Evolutionary conservation across 2,797 vertebrate species (phyloP).

Genomic region (Mus caroli): DNA sequence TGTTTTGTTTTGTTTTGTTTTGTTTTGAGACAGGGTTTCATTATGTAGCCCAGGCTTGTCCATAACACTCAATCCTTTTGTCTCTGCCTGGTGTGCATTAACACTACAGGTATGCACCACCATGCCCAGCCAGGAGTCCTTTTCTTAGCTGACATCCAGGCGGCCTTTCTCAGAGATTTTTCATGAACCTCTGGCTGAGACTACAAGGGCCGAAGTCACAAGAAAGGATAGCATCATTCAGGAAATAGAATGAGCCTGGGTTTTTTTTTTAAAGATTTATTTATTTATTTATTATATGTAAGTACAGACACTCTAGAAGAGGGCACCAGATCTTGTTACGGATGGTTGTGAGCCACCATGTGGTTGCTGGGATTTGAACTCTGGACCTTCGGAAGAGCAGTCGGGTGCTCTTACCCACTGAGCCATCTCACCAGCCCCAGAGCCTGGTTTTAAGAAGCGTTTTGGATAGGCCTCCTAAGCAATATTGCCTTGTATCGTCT

Average conservation of each 20-base stretch:
- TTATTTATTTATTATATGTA: too few species aligned
- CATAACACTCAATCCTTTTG: not conserved
- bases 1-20: not conserved
- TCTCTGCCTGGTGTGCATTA: not conserved
- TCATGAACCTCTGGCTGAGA: not conserved
- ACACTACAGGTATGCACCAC: not conserved
- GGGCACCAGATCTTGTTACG: too few species aligned
- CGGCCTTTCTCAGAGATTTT: not conserved
- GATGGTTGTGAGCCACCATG: too few species aligned
- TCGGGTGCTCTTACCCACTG: too few species aligned
- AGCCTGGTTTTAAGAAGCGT: not conserved
- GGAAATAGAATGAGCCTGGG: not conserved
- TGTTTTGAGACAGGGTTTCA: not conserved
- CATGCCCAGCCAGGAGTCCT: not conserved
- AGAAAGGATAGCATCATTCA: constrained; percentile 9
- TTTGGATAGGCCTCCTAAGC: constrained; percentile 16
- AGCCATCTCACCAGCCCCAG: too few species aligned
- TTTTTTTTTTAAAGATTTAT: too few species aligned
- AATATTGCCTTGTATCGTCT: not conserved
- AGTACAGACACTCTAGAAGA: too few species aligned
- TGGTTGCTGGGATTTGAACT: too few species aligned
- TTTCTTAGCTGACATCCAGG: not conserved
- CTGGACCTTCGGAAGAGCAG: too few species aligned
- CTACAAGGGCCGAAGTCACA: not conserved
- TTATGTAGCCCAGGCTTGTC: not conserved